Evolutionary conservation across 2,888 invertebrate species (phyloP).

Genomic region (Thymelicus lineola): DNA sequence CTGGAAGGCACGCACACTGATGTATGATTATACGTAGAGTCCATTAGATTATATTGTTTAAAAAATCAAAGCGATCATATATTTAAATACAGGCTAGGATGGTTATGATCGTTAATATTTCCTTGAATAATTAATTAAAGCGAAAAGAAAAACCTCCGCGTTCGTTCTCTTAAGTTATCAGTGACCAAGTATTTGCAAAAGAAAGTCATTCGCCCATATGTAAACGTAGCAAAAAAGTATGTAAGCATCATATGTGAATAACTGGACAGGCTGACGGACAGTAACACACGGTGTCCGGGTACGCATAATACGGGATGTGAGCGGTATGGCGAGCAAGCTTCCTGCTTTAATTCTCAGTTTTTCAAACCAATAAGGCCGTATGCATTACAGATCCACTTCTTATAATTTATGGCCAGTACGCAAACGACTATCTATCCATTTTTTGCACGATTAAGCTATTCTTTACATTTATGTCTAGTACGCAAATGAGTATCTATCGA

Average conservation of each 20-base stretch:
- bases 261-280: conserved; percentile 62
- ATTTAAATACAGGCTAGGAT: too few species aligned
- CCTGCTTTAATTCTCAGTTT: conserved; percentile 71
- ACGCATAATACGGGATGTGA: conserved; percentile 61
- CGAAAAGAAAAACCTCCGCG: conserved; percentile 24
- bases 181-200: conserved; percentile 38
- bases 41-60: too few species aligned
- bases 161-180: conserved; percentile 33
- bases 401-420: conserved; percentile 8
- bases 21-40: conserved; percentile 27
- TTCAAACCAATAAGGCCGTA: conserved; percentile 62
- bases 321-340: conserved; percentile 66
- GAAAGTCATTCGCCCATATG: conserved; percentile 45
- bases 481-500: too few species aligned
- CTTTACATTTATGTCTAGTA: too few species aligned
- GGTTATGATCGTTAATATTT: conserved; percentile 2
- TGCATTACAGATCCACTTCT: conserved; percentile 44
- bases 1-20: conserved; percentile 44
- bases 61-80: too few species aligned
- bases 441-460: background rate
- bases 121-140: conserved; percentile 39
- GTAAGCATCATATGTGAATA: conserved; percentile 61
- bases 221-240: conserved; percentile 55
- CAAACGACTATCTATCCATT: background rate
- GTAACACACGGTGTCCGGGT: conserved; percentile 71